Percentiles rank a stretch among this genome's conserved stretches.
Conservation (phyloP, 2,797 vertebrate species). For the Lindbergichthys nudifrons region DNA sequence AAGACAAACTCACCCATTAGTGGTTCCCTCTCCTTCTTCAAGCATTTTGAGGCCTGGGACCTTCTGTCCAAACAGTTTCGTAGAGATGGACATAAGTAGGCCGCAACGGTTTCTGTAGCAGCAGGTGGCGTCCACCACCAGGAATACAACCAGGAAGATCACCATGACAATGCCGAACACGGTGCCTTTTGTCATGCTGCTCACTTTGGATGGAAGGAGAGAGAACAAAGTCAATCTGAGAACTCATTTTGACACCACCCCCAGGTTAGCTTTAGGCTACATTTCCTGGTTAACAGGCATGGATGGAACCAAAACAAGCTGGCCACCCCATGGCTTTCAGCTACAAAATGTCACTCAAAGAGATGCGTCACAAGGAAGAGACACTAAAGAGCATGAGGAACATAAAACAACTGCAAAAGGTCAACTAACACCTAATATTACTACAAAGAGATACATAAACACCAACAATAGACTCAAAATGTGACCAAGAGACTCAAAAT, state of each 20-base stretch:
- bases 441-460: too few species aligned
- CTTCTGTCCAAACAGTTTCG: conserved; percentile 83
- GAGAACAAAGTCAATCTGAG: neutral
- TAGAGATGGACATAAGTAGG: conserved; percentile 83
- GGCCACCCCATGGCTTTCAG: too few species aligned
- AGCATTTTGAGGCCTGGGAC: conserved; percentile 74
- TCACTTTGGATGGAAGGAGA: conserved; percentile 40
- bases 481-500: too few species aligned
- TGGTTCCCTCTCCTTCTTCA: conserved; percentile 73
- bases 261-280: conserved; percentile 1
- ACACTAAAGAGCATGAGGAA: too few species aligned
- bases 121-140: conserved; percentile 85
- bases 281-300: neutral
- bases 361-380: too few species aligned
- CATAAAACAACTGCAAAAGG: too few species aligned
- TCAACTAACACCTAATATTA: too few species aligned
- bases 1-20: conserved; percentile 55
- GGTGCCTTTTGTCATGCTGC: conserved; percentile 79
- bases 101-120: conserved; percentile 86
- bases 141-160: conserved; percentile 83
- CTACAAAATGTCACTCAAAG: too few species aligned
- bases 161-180: conserved; percentile 84
- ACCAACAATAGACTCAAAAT: too few species aligned
- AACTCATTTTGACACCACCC: neutral
- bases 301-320: too few species aligned